Percentiles rank a stretch among this genome's conserved stretches.
Evolutionary conservation across 2,797 vertebrate genomes (phyloP).

Genomic region (Fratercula arctica): DNA sequence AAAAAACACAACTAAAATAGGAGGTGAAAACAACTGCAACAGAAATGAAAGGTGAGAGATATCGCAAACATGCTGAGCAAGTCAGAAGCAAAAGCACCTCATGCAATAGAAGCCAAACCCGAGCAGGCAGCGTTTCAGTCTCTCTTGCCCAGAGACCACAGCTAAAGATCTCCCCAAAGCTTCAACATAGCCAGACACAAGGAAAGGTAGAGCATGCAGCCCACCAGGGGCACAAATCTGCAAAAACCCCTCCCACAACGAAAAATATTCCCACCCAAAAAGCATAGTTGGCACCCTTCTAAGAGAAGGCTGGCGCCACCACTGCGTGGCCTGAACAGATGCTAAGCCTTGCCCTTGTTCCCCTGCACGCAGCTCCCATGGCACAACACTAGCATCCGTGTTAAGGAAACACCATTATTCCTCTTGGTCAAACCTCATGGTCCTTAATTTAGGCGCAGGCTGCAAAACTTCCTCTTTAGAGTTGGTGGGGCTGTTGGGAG

Average conservation of each 20-base stretch:
- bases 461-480: background rate
- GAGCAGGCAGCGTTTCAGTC: background rate
- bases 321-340: background rate
- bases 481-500: background rate
- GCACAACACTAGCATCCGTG: background rate
- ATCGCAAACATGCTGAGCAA: background rate
- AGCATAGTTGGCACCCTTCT: fast-evolving
- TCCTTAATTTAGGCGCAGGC: background rate
- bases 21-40: background rate
- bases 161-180: background rate
- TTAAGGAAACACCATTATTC: background rate
- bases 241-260: background rate
- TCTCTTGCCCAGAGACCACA: background rate
- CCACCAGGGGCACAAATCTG: background rate
- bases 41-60: background rate
- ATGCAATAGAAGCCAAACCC: background rate
- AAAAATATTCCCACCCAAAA: background rate
- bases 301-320: background rate
- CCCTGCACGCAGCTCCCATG: background rate
- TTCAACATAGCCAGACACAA: background rate
- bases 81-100: background rate
- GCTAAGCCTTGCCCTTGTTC: background rate
- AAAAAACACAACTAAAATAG: background rate
- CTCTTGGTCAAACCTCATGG: background rate
- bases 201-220: background rate